Conservation (phyloP, 35 echinoderm and acorn worm genomes). For the Holothuria glaberrima region DNA sequence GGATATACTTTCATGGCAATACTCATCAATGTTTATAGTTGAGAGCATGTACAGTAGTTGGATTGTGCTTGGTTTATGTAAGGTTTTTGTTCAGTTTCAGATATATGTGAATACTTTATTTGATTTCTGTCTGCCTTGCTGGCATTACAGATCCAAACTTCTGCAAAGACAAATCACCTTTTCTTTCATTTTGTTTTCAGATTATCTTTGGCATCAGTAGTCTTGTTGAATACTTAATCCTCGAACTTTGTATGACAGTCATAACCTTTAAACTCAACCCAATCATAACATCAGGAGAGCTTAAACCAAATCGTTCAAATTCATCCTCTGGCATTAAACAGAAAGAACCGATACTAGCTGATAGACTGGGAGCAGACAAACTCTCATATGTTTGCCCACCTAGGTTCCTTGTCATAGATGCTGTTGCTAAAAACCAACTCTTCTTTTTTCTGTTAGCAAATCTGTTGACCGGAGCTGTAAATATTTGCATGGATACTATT, state of each 20-base stretch:
- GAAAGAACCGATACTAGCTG: not conserved
- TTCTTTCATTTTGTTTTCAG: conserved; percentile 1
- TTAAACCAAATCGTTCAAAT: not conserved
- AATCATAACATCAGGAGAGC: not conserved
- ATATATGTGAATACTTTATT: not conserved
- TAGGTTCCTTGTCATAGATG: conserved; percentile 1
- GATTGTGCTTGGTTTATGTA: too few species aligned
- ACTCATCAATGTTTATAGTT: too few species aligned
- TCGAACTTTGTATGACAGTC: not conserved
- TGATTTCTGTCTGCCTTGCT: not conserved
- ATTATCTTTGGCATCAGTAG: not conserved
- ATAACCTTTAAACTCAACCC: not conserved
- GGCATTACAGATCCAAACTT: too few species aligned
- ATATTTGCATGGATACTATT: conserved; percentile 16
- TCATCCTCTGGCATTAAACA: not conserved
- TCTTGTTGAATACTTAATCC: not conserved
- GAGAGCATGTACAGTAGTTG: too few species aligned
- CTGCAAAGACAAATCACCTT: not conserved
- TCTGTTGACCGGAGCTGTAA: conserved; percentile 24
- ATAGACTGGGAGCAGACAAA: too few species aligned
- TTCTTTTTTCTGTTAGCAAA: conserved; percentile 34
- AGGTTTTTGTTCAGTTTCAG: too few species aligned
- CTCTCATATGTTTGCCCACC: not conserved
- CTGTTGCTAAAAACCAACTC: conserved; percentile 45
- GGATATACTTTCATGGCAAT: too few species aligned